Evolutionary conservation across 2,888 invertebrate genomes (phyloP), one percentile per base, ranked within the genome.

Genomic region (Eristalis tenax): DNA sequence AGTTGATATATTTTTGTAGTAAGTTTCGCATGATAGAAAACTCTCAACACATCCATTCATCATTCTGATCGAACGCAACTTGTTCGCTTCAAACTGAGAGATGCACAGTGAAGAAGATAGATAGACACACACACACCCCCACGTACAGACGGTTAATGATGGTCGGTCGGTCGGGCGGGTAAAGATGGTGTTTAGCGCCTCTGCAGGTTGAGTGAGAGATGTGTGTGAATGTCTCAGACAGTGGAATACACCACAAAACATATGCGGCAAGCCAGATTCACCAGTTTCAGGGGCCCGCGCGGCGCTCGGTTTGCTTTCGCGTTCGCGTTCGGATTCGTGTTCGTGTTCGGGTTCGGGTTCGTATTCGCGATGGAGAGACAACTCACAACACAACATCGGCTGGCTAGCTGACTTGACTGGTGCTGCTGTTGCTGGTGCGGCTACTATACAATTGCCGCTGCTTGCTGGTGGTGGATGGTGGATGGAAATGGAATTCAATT

Each of bases 1-100:
- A 83, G 78, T 66, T 73, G 71, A 79, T 50, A 50, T 59, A 50
- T 26, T 59, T 4, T 23, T 15, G 26, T 87, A 87, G 87, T 87
- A 87, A 73, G 76, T 18, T 1, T 87, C 56, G 18, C 83, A 80
- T 87, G 87, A 56, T 64, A 87, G 23, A 83, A 83, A 65, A 59
- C 74, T 80, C 79, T 26, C 79, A 79, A 18, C 73, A 6, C 43
- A 32, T 87, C 87, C 87, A 87, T 87, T 87, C 87, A 87, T 87
- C 59, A 75, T 83, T 83, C 59, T 10, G 10, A 23, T 70, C 76
- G 50, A 40, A 76, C 73, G 10, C 38, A 86, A 86, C 86, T 65
- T 79, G 86, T 68, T 75, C 38, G 66, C 38, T 6, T 50, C 38
- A 13, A 80, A 76, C 87, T 87, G 79, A 66, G 18, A 83, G 1